Conservation (phyloP, 2,888 invertebrate genomes). For the Chrysina gloriosa region DNA sequence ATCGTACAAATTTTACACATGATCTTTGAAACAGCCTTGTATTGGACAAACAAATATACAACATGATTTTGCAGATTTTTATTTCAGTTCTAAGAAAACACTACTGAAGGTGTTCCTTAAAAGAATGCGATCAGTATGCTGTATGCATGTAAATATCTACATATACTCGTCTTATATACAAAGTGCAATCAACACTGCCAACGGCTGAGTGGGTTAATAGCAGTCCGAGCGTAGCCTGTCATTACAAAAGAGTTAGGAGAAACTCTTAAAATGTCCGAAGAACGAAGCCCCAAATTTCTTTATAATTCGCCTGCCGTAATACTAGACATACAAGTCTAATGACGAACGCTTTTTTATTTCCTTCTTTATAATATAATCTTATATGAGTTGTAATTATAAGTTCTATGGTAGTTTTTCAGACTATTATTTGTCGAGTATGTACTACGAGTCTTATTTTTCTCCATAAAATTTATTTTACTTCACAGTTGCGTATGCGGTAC, state of each 20-base stretch:
- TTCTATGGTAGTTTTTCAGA: conserved; percentile 24
- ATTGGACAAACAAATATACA: no score
- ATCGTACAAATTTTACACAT: no score
- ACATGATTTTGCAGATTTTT: no score
- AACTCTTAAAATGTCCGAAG: conserved; percentile 57
- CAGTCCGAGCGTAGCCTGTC: conserved; percentile 54
- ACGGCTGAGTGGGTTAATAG: conserved; percentile 39
- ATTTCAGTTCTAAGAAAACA: no score
- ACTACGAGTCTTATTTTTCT: conserved; percentile 22
- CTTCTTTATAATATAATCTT: conserved; percentile 23
- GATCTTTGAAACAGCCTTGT: no score
- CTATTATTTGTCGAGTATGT: conserved; percentile 13
- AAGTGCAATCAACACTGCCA: conserved; percentile 36
- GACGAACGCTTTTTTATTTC: conserved; percentile 20
- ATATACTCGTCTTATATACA: no score
- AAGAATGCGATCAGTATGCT: no score
- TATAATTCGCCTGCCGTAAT: conserved; percentile 59
- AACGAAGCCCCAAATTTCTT: conserved; percentile 61
- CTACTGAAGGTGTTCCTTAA: no score
- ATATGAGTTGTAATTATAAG: conserved; percentile 31
- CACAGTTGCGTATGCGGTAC: neutral
- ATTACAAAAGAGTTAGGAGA: conserved; percentile 64
- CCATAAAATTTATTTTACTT: conserved; percentile 4
- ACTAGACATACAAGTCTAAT: conserved; percentile 40
- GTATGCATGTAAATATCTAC: no score